Evolutionary conservation across 1,140 invertebrate species (phyloP), one percentile per base, ranked within the genome.

Genomic region (Drosophila littoralis): DNA sequence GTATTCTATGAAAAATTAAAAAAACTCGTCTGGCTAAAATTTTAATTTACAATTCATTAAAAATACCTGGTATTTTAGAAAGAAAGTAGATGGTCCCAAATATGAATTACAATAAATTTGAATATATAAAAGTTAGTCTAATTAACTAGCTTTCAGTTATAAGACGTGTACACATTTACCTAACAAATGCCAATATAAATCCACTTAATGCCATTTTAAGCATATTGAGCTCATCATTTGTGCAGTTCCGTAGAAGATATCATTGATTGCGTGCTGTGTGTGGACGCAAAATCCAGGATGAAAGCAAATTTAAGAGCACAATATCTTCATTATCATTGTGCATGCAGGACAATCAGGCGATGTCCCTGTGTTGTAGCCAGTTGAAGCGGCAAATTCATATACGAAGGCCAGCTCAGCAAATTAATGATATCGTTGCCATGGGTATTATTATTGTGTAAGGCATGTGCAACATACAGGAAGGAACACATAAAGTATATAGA

Each of bases 341-440:
- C 28, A 69, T 38, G 51, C 71, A 71, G 70, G 65, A 66, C 70
- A 65, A 70, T 77, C 64, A 45, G 45, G 13, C 40, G 52, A 66
- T 40, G 66, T 59, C 65, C 64, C 55, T 54, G n/a, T 13, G 5
- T 12, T 22, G 12, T 32, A 64, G 70, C 38, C 50, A 60, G 51
- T 64, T 72, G 67, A 76, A 65, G 72, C 67, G 61, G 38, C 38
- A 73, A 75, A 75, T 65, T 67, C 73, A 61, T 58, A 75, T 75
- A 28, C 22, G 52, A 73, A 76, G 73, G 68, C 51, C 75, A 59
- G 68, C 69, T 55, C 77, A 79, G 74, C 77, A 45, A 43, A 65
- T 77, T 79, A 61, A 51, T 65, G 5, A 48, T 17, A 22, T 3
- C 10, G 12, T 40, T 40, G 9, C 38, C 4, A 12, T 12, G 9